phyloP scores from a whole-genome alignment of 2,888 invertebrate genomes.

The Nymphalis c-album region DNA sequence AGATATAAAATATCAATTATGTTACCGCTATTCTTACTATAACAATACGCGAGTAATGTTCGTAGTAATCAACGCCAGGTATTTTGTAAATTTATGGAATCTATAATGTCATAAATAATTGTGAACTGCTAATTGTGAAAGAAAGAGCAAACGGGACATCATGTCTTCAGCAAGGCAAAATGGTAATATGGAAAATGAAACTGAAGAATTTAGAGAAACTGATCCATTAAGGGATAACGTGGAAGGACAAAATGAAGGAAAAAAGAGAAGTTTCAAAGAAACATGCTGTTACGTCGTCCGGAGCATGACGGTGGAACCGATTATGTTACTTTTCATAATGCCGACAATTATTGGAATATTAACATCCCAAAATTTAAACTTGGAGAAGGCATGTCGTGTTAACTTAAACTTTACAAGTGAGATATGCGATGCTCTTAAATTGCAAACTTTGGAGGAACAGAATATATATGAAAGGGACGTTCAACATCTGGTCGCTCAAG shows the following conservation, averaged over 20 bases:
- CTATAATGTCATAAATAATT: slow-evolving; percentile 2
- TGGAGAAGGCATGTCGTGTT: slow-evolving; percentile 92
- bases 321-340: slow-evolving; percentile 55
- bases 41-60: background rate
- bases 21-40: background rate
- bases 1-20: slow-evolving; percentile 7
- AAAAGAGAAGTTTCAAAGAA: slow-evolving; percentile 45
- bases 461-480: slow-evolving; percentile 80
- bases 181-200: slow-evolving; percentile 16
- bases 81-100: background rate
- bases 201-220: slow-evolving; percentile 45
- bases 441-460: slow-evolving; percentile 81
- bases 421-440: slow-evolving; percentile 87
- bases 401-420: slow-evolving; percentile 86
- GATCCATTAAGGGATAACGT: slow-evolving; percentile 46
- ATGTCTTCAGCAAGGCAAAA: slow-evolving; percentile 15
- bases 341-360: slow-evolving; percentile 78
- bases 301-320: slow-evolving; percentile 66
- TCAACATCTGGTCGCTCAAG: slow-evolving; percentile 86
- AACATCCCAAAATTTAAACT: slow-evolving; percentile 89
- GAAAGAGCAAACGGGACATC: background rate
- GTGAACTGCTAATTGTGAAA: background rate
- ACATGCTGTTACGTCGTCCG: slow-evolving; percentile 43
- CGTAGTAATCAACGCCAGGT: background rate
- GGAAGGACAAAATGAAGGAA: slow-evolving; percentile 28